Evolutionary conservation across 2,113 vertebrate species (phyloP).

Genomic region (Lampris megalopsis): DNA sequence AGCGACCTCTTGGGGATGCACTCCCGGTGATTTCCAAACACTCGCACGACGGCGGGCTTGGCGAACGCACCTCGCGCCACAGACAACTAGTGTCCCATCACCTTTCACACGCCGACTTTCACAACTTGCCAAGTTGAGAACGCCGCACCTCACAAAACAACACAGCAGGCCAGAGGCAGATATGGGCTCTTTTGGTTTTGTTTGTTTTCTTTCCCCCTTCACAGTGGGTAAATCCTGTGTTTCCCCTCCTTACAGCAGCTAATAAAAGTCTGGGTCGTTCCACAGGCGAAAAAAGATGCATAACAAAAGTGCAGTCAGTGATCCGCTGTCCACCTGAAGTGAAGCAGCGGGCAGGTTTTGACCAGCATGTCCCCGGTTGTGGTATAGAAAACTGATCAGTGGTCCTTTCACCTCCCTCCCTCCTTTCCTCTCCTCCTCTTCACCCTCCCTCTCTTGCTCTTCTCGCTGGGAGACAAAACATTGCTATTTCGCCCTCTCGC

Average conservation of each 20-base stretch:
- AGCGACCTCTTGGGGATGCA: neutral
- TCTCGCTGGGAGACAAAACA: conserved; percentile 75
- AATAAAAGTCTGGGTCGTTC: conserved; percentile 1
- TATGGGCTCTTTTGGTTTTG: too few relatives aligned
- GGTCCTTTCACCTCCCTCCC: conserved; percentile 32
- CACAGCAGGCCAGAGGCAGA: too few relatives aligned
- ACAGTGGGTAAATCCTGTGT: neutral
- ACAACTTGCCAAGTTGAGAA: neutral
- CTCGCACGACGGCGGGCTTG: neutral
- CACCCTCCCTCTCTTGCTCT: conserved; percentile 56
- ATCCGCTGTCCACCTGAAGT: conserved; percentile 45
- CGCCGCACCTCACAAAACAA: neutral
- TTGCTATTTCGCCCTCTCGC: conserved; percentile 60
- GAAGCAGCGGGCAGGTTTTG: conserved; percentile 40
- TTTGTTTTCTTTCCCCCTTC: neutral
- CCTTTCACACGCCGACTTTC: too few relatives aligned
- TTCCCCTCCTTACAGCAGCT: neutral
- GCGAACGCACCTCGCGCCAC: neutral
- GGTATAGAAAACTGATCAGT: conserved; percentile 20
- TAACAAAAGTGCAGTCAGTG: neutral
- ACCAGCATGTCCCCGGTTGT: conserved; percentile 18
- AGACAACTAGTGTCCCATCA: too few relatives aligned
- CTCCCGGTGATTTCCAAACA: neutral
- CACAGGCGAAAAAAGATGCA: too few relatives aligned
- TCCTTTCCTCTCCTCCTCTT: conserved; percentile 42